phyloP scores from a whole-genome alignment of 2,888 invertebrate genomes.

The Muschampia plurimacula region DNA sequence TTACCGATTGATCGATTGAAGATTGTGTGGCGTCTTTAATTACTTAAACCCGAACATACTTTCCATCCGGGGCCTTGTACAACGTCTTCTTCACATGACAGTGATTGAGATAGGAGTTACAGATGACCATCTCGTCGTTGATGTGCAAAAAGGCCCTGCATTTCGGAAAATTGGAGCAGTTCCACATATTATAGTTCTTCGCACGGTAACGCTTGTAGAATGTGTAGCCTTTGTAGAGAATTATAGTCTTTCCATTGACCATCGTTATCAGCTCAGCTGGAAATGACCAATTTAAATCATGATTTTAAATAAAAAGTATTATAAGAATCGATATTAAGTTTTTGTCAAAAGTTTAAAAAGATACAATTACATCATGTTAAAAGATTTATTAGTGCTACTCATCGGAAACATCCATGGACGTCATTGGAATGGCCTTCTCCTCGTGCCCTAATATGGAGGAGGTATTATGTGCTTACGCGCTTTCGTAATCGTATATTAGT shows the following conservation, averaged over 20 bases:
- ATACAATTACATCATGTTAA: no score
- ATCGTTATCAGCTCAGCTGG: slow-evolving; percentile 49
- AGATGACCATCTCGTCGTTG: slow-evolving; percentile 35
- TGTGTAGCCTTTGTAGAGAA: slow-evolving; percentile 48
- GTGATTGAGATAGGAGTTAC: slow-evolving; percentile 38
- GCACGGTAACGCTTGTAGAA: slow-evolving; percentile 50
- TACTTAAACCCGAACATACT: slow-evolving; percentile 22
- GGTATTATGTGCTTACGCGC: no score
- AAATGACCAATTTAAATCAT: not conserved
- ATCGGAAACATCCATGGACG: no score
- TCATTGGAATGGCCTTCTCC: no score
- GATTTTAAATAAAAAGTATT: no score
- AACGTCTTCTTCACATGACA: slow-evolving; percentile 39
- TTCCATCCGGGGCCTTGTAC: slow-evolving; percentile 28
- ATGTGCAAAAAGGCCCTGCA: slow-evolving; percentile 49
- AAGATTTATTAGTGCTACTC: no score
- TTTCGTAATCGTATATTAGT: no score
- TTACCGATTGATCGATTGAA: no score
- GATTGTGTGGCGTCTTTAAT: no score
- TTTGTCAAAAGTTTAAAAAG: no score
- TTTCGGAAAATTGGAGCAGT: slow-evolving; percentile 49
- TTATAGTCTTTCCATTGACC: slow-evolving; percentile 44
- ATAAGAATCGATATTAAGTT: no score
- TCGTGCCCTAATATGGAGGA: no score
- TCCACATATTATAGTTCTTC: slow-evolving; percentile 45